Evolutionary conservation across 2,113 vertebrate genomes (phyloP), one percentile per base, ranked within the genome.

Genomic region (Noturus placidus): DNA sequence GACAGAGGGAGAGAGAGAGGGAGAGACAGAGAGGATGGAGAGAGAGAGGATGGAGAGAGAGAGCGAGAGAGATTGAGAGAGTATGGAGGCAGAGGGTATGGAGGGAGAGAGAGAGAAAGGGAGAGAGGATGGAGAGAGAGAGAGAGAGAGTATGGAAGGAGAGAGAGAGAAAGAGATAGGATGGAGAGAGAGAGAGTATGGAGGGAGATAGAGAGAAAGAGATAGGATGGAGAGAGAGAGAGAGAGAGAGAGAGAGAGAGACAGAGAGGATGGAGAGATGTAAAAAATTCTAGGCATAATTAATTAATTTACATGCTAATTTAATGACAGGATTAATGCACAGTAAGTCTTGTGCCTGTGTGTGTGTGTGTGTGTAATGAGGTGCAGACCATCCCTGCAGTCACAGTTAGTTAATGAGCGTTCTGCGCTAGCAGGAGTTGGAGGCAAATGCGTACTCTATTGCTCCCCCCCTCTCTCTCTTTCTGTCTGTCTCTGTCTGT

Each of bases 241-340:
- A 50, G 70, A 20, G 92, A 92, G 88, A 2, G 87, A 92, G 93
- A 89, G 91, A 91, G 93, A 89, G 88, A 76, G 89, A 87, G 76
- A n/a, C 35, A 46, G 56, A 33, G 72, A 50, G 70, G 6, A 74
- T 57, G 83, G 38, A 33, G 63, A 76, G 42, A 80, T 59, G 70
- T 30, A 57, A 92, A 93, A 92, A 93, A 91, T 92, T 89, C 88
- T 87, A 90, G 67, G 87, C 89, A 92, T 94, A 93, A 94, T 93
- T 93, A 94, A 94, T 92, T 90, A 88, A 90, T 93, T 93, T 89
- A 88, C 88, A 93, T 93, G 74, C 56, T 89, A 91, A 92, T 93
- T 92, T 93, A 95, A 94, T 92, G 92, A 91, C 89, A 85, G 83
- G 88, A 90, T 89, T 87, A 92, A 82, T 82, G 38, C 67, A 87